Conservation (phyloP, 1,140 invertebrate species). For the Micrasema minimum region DNA sequence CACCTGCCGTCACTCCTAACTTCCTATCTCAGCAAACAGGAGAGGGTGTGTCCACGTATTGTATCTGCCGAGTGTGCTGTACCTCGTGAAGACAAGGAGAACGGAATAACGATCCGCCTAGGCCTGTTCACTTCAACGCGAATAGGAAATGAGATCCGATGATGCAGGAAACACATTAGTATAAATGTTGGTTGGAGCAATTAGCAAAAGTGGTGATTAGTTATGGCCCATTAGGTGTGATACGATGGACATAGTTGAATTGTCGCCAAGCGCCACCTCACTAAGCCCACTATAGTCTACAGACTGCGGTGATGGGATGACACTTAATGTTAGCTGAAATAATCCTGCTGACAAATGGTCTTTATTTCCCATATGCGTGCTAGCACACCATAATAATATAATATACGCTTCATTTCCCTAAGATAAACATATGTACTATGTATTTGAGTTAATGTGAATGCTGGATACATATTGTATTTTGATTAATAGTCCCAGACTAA, state of each 20-base stretch:
- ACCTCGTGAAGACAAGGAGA: too few relatives aligned
- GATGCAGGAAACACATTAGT: constrained; percentile 46
- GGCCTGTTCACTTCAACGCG: constrained; percentile 31
- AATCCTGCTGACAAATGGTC: too few relatives aligned
- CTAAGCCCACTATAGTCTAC: too few relatives aligned
- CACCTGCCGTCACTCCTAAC: constrained; percentile 42
- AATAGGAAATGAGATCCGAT: constrained; percentile 29
- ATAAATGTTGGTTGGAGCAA: constrained; percentile 46
- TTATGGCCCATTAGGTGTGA: constrained; percentile 49
- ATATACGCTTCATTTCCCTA: too few relatives aligned
- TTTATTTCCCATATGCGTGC: too few relatives aligned
- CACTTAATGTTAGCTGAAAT: too few relatives aligned
- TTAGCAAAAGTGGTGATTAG: constrained; percentile 51
- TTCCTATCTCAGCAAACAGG: constrained; percentile 7
- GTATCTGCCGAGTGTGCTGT: background rate
- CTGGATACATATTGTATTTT: too few relatives aligned
- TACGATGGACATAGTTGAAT: constrained; percentile 37
- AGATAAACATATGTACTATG: too few relatives aligned
- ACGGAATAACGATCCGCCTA: constrained; percentile 40
- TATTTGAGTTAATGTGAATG: too few relatives aligned
- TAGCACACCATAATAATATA: too few relatives aligned
- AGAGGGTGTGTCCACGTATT: constrained; percentile 15
- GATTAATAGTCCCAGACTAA: too few relatives aligned
- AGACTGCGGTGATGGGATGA: too few relatives aligned
- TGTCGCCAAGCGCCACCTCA: background rate